These are phyloP conservation scores for Eupeodes latifasciatus DNA, from an alignment of 2,888 invertebrate genomes.

Conservation along the genomic window DNA sequence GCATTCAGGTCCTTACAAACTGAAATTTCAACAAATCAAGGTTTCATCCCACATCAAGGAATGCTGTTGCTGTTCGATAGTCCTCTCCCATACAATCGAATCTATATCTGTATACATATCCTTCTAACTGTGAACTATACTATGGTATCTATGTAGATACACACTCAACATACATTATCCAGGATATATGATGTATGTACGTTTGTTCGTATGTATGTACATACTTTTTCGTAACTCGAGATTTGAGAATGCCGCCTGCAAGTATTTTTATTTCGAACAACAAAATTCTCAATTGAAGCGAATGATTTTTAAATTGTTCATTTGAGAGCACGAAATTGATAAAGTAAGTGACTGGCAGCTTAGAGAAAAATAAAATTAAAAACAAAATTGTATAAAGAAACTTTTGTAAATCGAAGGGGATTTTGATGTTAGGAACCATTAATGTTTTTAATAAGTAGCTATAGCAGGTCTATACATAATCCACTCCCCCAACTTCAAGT, in stretches of 20 bases:
- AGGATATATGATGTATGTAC: no score
- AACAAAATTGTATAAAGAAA: not conserved
- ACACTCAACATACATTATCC: no score
- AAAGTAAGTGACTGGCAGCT: constrained; percentile 57
- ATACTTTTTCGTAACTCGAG: not conserved
- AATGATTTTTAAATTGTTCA: constrained; percentile 71
- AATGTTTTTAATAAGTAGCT: constrained; percentile 19
- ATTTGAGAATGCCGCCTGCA: constrained; percentile 17
- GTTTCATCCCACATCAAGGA: constrained; percentile 45
- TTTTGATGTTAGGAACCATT: constrained; percentile 14
- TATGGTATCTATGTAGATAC: no score
- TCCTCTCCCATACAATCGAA: not conserved
- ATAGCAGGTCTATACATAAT: not conserved
- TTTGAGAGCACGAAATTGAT: constrained; percentile 59
- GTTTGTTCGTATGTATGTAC: not conserved
- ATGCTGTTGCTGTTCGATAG: constrained; percentile 29
- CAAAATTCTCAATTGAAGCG: constrained; percentile 52
- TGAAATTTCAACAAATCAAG: constrained; percentile 73
- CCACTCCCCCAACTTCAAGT: no score
- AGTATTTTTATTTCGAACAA: constrained; percentile 40
- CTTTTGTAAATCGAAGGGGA: constrained; percentile 11
- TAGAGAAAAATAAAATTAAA: constrained; percentile 10
- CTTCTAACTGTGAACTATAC: not conserved
- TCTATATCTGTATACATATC: not conserved
- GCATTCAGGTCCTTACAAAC: constrained; percentile 57